Evolutionary conservation across 2,797 vertebrate genomes (phyloP).

Genomic region (Danionella dracula): DNA sequence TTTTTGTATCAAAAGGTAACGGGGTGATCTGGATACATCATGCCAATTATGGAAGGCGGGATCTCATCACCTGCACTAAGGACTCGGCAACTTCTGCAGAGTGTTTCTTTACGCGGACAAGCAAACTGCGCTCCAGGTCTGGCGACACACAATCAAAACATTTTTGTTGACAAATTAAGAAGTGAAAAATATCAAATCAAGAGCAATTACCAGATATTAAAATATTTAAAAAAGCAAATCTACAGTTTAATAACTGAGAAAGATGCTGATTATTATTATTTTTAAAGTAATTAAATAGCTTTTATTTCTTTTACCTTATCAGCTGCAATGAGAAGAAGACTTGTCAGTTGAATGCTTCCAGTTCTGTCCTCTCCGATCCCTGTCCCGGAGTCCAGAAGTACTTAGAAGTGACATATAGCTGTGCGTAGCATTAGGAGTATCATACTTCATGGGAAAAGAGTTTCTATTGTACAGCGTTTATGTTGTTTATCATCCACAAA

Average conservation of each 20-base stretch:
- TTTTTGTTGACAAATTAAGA: too few species aligned
- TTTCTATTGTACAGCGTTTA: neutral
- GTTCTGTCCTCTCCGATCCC: constrained; percentile 7
- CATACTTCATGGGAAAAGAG: neutral
- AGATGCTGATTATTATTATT: neutral
- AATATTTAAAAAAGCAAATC: neutral
- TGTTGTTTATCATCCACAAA: too few species aligned
- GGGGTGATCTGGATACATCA: constrained; percentile 9
- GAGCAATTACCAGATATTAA: too few species aligned
- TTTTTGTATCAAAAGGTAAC: neutral
- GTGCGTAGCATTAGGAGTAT: constrained; percentile 2
- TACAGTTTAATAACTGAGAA: too few species aligned
- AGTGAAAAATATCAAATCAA: too few species aligned
- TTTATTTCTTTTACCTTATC: neutral
- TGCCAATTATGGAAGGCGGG: neutral
- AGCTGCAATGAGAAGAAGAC: constrained; percentile 23
- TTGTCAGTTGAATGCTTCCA: constrained; percentile 6
- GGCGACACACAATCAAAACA: neutral
- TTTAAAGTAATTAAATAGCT: neutral
- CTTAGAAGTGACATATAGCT: constrained; percentile 22
- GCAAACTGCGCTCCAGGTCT: constrained; percentile 3
- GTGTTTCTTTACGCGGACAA: constrained; percentile 18
- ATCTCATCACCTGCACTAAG: constrained; percentile 10
- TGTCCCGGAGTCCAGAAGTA: constrained; percentile 8
- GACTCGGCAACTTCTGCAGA: neutral